Base-by-base conservation (phyloP, 2,888 invertebrate species). In the Leucophora obtusa region DNA sequence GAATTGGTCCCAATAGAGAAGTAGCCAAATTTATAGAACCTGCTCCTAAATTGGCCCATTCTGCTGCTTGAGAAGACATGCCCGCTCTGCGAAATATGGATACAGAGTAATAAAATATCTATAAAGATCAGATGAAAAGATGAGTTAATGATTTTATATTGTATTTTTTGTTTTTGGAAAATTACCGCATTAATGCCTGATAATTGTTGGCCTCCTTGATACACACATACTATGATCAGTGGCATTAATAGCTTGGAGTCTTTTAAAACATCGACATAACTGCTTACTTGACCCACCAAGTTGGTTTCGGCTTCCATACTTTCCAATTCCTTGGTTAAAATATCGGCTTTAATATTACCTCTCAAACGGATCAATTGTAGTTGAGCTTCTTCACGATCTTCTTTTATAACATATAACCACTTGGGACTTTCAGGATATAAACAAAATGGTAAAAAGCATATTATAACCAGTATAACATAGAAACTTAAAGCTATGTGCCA, bases 361-460 rank as follows among this genome's bases (percentile, higher is more conserved):
- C 96, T 92, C 43, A 96, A 90, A 7, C 93, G 92, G 83, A 92
- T 91, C 58, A 95, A 89, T 89, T 93, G 95, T 93, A 86, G 73
- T 86, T 89, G 89, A 59, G 96, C 96, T 83, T 90, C 91, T 63
- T 93, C 92, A 84, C 93, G 93, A 83, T 95, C 91, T 59, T 92
- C 92, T 86, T 92, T 93, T 59, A 95, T 92, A 63, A 96, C 92
- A 85, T 92, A 95, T 76, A 97, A 91, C 91, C 95, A 97, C 88
- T 96, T 96, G 1, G 98, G 98, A 89, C 97, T 97, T 89, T 98
- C 98, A 0, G 97, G 96, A 87, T 96, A 92, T 77, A 92, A 91
- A 5, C 92, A 92, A 56, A 96, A 89, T n/a, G 93, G 91, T 28
- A 93, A 86, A 65, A 93, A 87, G 68, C 93, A 94, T 15, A 95